Evolutionary conservation across 2,797 vertebrate species (phyloP).

Genomic region (Coilia nasus): DNA sequence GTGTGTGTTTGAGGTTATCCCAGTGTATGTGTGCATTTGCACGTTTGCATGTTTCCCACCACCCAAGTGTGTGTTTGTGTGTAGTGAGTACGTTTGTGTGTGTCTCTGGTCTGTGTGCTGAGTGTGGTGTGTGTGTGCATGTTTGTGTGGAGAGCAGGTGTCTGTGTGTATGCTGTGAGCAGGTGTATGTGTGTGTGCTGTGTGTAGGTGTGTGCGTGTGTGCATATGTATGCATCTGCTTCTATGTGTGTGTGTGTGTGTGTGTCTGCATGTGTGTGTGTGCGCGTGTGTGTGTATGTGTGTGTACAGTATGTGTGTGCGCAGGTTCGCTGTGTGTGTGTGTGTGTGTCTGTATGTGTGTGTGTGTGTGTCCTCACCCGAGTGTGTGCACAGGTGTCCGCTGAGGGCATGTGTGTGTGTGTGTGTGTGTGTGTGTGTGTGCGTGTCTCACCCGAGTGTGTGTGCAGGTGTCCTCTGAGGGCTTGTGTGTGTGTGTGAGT

Average conservation of each 20-base stretch:
- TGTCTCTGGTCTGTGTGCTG: not conserved
- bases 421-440: too few relatives aligned
- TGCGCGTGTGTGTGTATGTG: not conserved
- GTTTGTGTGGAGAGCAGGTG: not conserved
- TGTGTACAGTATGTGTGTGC: not conserved
- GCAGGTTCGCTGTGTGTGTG: not conserved
- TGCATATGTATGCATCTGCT: not conserved
- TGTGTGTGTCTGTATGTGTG: not conserved
- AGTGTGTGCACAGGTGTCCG: too few relatives aligned
- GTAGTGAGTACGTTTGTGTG: not conserved
- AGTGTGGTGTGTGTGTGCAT: not conserved
- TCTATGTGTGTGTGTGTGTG: not conserved
- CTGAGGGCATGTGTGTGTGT: too few relatives aligned
- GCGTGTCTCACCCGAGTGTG: too few relatives aligned
- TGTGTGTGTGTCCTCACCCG: not conserved
- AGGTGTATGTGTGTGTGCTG: not conserved
- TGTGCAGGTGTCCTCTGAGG: too few relatives aligned
- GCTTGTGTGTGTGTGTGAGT: too few relatives aligned
- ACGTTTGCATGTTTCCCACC: too few relatives aligned
- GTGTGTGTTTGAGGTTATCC: too few relatives aligned
- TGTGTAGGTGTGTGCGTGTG: not conserved
- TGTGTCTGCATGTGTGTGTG: not conserved
- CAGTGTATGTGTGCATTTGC: not conserved
- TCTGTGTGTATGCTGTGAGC: not conserved
- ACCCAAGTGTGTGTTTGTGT: too few relatives aligned